A percentile compares a stretch with the other conserved stretches of the same genome.
These are phyloP conservation scores for Deroptyus accipitrinus DNA, from an alignment of 2,113 vertebrate species.

Conservation along the genomic window DNA sequence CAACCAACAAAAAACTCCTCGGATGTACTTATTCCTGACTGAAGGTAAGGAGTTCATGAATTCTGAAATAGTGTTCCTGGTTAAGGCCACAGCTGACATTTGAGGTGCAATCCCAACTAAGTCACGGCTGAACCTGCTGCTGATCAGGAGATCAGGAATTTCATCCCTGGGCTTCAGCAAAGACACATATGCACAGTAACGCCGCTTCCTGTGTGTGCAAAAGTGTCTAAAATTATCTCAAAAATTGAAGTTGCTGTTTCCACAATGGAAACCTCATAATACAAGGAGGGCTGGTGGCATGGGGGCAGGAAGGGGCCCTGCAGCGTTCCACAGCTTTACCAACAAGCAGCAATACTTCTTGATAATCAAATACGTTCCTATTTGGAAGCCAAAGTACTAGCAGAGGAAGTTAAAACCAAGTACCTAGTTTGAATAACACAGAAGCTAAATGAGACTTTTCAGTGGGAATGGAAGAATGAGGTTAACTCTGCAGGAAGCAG, in stretches of 20 bases:
- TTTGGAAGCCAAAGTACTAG: background rate
- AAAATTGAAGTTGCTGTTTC: background rate
- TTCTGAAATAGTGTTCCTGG: background rate
- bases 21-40: background rate
- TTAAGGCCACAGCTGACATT: background rate
- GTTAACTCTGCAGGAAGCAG: background rate
- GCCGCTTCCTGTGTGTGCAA: too few relatives aligned
- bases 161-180: background rate
- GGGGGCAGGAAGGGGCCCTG: background rate
- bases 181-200: rapidly evolving
- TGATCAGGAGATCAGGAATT: background rate
- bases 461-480: slow-evolving; percentile 21
- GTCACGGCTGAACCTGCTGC: background rate
- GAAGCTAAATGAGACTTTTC: slow-evolving; percentile 23
- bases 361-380: background rate
- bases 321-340: background rate
- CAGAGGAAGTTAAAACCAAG: background rate
- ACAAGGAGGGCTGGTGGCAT: background rate
- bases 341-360: background rate
- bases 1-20: rapidly evolving
- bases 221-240: background rate
- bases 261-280: background rate
- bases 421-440: background rate
- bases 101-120: background rate
- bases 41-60: background rate